Conservation (phyloP, 2,797 vertebrate genomes). For the Pseudocheirus occidentalis region DNA sequence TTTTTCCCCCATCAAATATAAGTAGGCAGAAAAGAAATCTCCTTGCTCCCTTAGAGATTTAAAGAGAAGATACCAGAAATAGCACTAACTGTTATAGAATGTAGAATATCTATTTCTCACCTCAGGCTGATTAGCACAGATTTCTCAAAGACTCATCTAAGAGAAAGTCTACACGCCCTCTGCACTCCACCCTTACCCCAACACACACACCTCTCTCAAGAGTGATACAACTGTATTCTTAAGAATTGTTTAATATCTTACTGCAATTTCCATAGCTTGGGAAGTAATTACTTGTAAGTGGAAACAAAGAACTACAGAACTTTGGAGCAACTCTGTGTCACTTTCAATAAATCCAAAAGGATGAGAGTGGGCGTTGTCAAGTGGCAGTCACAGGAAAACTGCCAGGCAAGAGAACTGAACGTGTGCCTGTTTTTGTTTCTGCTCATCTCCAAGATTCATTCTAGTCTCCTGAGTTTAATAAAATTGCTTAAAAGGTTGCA, state of each 20-base stretch:
- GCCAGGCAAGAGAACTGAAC: not conserved
- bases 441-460: constrained; percentile 31
- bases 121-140: not conserved
- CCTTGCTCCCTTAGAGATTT: constrained; percentile 43
- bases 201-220: constrained; percentile 27
- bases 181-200: not conserved
- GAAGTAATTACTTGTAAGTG: constrained; percentile 58
- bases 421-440: not conserved
- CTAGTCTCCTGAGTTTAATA: constrained; percentile 40
- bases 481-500: constrained; percentile 14
- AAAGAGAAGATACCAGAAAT: constrained; percentile 35
- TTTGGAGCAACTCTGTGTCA: constrained; percentile 9
- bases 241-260: constrained; percentile 44
- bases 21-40: constrained; percentile 25
- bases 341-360: constrained; percentile 42
- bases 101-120: not conserved
- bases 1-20: not conserved
- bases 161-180: constrained; percentile 21
- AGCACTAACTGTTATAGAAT: constrained; percentile 41
- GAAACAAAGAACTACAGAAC: constrained; percentile 36
- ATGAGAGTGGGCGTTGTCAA: constrained; percentile 26
- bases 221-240: constrained; percentile 34
- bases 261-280: constrained; percentile 54
- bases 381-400: constrained; percentile 7
- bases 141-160: constrained; percentile 37